Conservation (phyloP, 2,113 vertebrate species). For the Semicossyphus pulcher region DNA sequence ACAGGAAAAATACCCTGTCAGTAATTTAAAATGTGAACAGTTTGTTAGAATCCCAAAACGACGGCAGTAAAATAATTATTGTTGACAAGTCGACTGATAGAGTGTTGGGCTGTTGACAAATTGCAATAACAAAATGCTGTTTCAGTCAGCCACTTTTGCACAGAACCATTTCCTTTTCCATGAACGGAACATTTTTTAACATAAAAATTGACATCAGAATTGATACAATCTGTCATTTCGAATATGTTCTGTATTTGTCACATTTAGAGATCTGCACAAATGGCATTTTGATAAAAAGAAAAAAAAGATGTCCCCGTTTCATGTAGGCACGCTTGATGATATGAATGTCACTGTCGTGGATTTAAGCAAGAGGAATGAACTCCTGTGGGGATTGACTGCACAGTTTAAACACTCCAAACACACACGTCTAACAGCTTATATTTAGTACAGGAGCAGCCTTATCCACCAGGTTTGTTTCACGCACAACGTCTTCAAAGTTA, state of each 20-base stretch:
- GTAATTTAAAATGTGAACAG: constrained; percentile 76
- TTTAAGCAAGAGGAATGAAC: constrained; percentile 49
- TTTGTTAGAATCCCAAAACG: constrained; percentile 73
- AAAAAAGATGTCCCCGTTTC: constrained; percentile 38
- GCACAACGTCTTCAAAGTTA: too few relatives aligned
- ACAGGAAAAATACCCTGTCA: constrained; percentile 72
- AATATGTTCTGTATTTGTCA: constrained; percentile 63
- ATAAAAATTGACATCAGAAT: constrained; percentile 62
- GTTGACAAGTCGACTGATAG: constrained; percentile 82
- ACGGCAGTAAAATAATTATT: constrained; percentile 78
- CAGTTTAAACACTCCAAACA: constrained; percentile 5
- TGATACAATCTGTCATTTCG: constrained; percentile 72
- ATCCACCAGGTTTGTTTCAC: too few relatives aligned
- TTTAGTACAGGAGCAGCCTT: too few relatives aligned
- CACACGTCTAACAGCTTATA: neutral
- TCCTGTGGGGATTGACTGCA: neutral
- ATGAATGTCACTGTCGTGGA: constrained; percentile 41
- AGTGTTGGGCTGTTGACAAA: constrained; percentile 73
- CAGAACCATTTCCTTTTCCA: constrained; percentile 69
- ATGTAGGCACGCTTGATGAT: constrained; percentile 40
- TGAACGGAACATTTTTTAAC: constrained; percentile 56
- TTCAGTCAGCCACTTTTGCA: constrained; percentile 78
- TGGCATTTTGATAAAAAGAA: constrained; percentile 55
- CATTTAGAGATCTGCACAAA: constrained; percentile 63
- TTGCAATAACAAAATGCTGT: constrained; percentile 77